Evolutionary conservation across 2,113 vertebrate genomes (phyloP).

Genomic region (Pogona vitticeps): DNA sequence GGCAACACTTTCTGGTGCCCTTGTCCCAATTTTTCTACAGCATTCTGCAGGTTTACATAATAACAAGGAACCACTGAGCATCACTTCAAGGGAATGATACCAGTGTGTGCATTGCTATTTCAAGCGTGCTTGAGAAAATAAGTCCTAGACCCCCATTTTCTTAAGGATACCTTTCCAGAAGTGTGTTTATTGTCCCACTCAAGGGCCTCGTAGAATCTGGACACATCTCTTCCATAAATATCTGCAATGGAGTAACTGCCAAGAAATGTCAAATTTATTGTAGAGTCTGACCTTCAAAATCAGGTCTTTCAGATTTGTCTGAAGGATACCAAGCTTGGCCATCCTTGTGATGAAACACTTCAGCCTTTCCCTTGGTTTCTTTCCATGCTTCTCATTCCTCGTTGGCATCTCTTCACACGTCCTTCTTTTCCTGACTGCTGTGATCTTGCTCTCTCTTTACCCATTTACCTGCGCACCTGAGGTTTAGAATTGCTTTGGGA

Average conservation of each 20-base stretch:
- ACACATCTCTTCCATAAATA: neutral
- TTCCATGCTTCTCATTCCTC: slow-evolving; percentile 47
- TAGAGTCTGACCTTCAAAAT: neutral
- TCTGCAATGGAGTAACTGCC: neutral
- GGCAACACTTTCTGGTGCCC: neutral
- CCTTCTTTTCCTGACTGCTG: slow-evolving; percentile 55
- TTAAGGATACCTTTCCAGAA: neutral
- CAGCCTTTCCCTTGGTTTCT: slow-evolving; percentile 45
- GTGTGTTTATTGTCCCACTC: neutral
- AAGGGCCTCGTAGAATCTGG: neutral
- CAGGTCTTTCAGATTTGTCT: slow-evolving; percentile 2
- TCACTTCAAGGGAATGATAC: too few relatives aligned
- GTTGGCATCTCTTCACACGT: neutral
- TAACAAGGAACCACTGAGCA: too few relatives aligned
- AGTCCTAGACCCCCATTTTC: neutral
- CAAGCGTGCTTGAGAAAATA: too few relatives aligned
- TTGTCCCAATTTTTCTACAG: neutral
- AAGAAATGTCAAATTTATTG: too few relatives aligned
- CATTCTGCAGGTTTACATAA: too few relatives aligned
- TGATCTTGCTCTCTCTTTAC: slow-evolving; percentile 59
- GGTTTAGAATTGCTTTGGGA: slow-evolving; percentile 38
- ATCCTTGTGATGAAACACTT: too few relatives aligned
- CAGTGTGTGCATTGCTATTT: neutral
- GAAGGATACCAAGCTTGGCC: neutral
- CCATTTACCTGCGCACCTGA: slow-evolving; percentile 67